Evolutionary conservation across 2,888 invertebrate species (phyloP), one percentile per base, ranked within the genome.

Genomic region (Eristalinus sepulchralis): DNA sequence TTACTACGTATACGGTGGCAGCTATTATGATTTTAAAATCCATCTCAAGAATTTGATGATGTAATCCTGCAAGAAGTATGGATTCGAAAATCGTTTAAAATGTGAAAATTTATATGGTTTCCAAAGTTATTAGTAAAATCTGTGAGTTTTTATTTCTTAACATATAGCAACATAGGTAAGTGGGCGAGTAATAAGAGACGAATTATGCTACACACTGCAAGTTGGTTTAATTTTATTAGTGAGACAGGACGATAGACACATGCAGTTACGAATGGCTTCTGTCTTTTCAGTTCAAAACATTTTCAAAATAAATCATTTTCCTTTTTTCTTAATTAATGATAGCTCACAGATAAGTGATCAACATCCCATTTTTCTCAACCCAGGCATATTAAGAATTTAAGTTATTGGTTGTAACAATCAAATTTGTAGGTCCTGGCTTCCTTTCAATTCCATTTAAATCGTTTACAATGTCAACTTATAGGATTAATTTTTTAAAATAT

Each of bases 41-140:
- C 92, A 92, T 90, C 91, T 92, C 91, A 92, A 91, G 89, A 92
- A 92, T 91, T 92, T 92, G 91, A 91, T 91, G 90, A 92, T 91
- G 91, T 91, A 92, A 88, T 92, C 92, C 92, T 92, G 92, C 89
- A 92, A 92, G 90, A 90, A 90, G 89, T 89, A 88, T 89, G 90
- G 71, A 83, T 89, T 89, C 88, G 88, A 81, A 89, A 88, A 88
- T 77, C 64, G 57, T 78, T 88, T 80, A 78, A 76, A 76, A 83
- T 76, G 75, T 79, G 62, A 57, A 87, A 36, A 88, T 88, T 81
- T 88, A 87, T 89, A 88, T 88, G 68, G 66, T 86, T 88, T 83
- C 75, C 71, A 82, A n/a, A 85, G 20, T 47, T 82, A 47, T 80
- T 75, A 84, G 72, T 76, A 79, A 60, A 39, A 73, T 62, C 17